Evolutionary conservation across 1,140 invertebrate genomes (phyloP).

Genomic region (Diorhabda elongata): DNA sequence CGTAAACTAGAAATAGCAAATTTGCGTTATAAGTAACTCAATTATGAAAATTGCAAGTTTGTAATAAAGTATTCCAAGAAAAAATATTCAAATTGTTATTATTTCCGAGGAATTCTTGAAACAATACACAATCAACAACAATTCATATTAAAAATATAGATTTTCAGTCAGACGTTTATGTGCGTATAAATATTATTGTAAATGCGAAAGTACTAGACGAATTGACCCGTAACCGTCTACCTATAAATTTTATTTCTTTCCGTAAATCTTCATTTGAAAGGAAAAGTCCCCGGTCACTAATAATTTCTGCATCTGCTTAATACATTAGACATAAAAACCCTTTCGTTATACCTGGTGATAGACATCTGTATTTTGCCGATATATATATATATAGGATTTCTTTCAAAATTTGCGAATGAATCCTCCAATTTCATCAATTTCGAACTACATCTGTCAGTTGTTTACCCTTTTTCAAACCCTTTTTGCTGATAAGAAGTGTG

Average conservation of each 20-base stretch:
- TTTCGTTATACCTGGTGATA: conserved; percentile 20
- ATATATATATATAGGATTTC: conserved; percentile 22
- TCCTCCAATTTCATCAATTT: conserved; percentile 10
- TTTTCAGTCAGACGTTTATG: too few relatives aligned
- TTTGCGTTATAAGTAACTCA: too few relatives aligned
- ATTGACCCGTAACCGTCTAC: conserved; percentile 5
- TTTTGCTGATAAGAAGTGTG: conserved; percentile 18
- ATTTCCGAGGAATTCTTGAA: too few relatives aligned
- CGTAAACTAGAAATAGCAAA: too few relatives aligned
- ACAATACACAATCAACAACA: too few relatives aligned
- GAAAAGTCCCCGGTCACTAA: conserved; percentile 18
- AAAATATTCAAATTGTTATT: too few relatives aligned
- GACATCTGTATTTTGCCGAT: conserved; percentile 23
- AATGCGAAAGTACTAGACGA: not conserved
- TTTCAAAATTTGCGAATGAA: conserved; percentile 19
- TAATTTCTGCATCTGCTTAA: conserved; percentile 18
- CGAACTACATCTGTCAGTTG: conserved; percentile 17
- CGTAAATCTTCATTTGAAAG: conserved; percentile 11
- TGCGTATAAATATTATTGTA: too few relatives aligned
- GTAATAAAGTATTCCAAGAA: too few relatives aligned
- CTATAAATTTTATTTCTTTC: conserved; percentile 13
- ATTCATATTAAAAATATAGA: too few relatives aligned
- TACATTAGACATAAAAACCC: conserved; percentile 10
- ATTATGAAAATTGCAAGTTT: too few relatives aligned
- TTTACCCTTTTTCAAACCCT: conserved; percentile 13